These are phyloP conservation scores for Callipepla squamata DNA, from an alignment of 2,113 vertebrate species.

Conservation along the genomic window DNA sequence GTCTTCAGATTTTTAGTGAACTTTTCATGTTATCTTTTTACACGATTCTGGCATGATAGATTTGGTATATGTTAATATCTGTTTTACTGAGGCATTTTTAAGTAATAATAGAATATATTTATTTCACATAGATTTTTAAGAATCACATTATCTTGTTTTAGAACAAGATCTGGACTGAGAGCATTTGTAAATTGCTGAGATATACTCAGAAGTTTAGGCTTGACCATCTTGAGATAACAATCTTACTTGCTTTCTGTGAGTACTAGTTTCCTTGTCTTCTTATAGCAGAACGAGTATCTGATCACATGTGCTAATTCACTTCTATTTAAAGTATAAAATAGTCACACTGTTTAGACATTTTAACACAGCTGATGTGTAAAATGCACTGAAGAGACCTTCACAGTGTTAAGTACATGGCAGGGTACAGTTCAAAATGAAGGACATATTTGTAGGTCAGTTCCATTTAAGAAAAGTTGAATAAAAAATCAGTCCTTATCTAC, in stretches of 20 bases:
- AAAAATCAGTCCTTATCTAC: constrained; percentile 27
- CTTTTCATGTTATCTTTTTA: not conserved
- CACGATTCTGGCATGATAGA: not conserved
- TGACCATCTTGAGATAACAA: not conserved
- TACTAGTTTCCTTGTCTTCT: not conserved
- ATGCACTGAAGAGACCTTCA: not conserved
- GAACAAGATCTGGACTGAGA: not conserved
- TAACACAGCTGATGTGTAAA: not conserved
- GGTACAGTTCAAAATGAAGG: not conserved
- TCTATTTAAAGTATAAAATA: not conserved
- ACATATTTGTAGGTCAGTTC: not conserved
- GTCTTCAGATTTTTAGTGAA: not conserved
- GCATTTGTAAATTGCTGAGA: not conserved
- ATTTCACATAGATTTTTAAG: not conserved
- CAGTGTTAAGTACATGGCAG: not conserved
- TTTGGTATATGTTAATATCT: not conserved
- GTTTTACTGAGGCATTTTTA: not conserved
- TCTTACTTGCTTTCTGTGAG: not conserved
- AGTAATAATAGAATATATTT: not conserved
- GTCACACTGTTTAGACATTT: not conserved
- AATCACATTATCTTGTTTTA: not conserved
- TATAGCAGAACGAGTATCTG: not conserved
- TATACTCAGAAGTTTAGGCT: not conserved
- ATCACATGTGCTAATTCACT: not conserved
- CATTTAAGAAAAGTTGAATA: not conserved